Evolutionary conservation across 2,797 vertebrate genomes (phyloP).

Genomic region (Australoheros facetus): DNA sequence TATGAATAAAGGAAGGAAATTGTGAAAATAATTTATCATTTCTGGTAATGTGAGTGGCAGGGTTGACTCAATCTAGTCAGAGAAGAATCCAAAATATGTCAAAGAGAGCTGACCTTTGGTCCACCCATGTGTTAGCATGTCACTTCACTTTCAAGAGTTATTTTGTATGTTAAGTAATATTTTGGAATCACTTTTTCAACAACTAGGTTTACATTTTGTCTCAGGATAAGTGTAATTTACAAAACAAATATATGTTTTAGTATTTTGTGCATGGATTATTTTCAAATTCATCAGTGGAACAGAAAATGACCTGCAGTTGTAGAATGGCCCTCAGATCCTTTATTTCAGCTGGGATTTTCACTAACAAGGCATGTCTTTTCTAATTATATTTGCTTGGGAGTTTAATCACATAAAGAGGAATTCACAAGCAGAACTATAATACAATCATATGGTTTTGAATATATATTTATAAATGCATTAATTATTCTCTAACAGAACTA

Average conservation of each 20-base stretch:
- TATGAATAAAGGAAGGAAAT: too few species aligned
- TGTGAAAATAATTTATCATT: too few species aligned
- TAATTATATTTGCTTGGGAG: background rate
- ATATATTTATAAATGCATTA: background rate
- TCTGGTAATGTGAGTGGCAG: too few species aligned
- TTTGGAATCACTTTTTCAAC: background rate
- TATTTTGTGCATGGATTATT: background rate
- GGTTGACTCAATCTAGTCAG: too few species aligned
- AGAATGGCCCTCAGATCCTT: background rate
- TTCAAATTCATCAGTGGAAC: background rate
- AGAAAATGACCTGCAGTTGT: background rate
- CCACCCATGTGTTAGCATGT: too few species aligned
- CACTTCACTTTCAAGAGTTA: too few species aligned
- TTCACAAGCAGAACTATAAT: background rate
- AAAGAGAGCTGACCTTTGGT: too few species aligned
- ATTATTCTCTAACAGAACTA: background rate
- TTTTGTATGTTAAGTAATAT: too few species aligned
- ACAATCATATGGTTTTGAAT: background rate
- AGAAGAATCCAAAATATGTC: too few species aligned
- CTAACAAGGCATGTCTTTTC: background rate
- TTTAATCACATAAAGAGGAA: background rate
- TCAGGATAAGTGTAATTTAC: too few species aligned
- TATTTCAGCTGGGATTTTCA: background rate
- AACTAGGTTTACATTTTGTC: background rate
- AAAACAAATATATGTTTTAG: too few species aligned